phyloP scores from a whole-genome alignment of 2,113 vertebrate species.

The Semnornis frantzii region DNA sequence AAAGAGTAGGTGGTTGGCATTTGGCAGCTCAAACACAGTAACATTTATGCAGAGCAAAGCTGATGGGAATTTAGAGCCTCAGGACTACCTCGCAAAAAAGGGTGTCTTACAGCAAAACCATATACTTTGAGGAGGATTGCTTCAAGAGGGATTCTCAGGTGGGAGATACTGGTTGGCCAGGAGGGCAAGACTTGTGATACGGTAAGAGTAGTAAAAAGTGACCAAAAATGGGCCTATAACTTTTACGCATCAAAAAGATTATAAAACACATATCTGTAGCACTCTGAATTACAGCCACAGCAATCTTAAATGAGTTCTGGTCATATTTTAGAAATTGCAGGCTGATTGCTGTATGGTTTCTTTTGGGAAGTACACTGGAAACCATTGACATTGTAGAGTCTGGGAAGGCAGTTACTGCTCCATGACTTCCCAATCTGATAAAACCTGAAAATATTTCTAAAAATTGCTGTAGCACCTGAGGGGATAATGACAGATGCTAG shows the following conservation, averaged over 20 bases:
- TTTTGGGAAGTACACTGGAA: background rate
- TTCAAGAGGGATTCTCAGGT: background rate
- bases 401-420: background rate
- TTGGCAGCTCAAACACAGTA: accelerated
- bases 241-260: background rate
- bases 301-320: background rate
- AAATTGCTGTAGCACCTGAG: background rate
- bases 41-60: background rate
- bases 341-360: background rate
- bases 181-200: background rate
- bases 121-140: background rate
- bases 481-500: background rate
- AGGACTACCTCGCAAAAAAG: background rate
- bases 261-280: background rate
- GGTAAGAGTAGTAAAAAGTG: background rate
- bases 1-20: background rate
- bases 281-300: background rate
- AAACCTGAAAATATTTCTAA: background rate
- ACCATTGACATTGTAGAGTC: background rate
- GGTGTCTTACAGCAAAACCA: background rate
- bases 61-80: accelerated
- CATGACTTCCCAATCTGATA: background rate
- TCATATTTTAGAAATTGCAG: background rate
- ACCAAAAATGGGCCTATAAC: background rate
- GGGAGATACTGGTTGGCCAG: background rate